phyloP scores from a whole-genome alignment of 2,113 vertebrate species.

The Lophotis ruficrista region DNA sequence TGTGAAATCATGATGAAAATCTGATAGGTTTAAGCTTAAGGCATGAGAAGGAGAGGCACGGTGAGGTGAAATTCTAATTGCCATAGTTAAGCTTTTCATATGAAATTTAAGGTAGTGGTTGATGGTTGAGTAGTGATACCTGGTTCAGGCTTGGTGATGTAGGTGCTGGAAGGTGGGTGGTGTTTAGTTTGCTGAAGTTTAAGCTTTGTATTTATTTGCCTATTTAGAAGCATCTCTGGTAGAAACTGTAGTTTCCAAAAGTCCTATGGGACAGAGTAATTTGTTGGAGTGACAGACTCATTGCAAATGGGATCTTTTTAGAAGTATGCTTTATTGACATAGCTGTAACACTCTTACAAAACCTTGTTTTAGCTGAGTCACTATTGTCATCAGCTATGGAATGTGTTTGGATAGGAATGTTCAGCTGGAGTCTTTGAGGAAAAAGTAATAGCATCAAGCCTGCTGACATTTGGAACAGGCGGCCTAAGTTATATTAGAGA shows the following conservation, averaged over 20 bases:
- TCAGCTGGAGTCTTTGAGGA: slow-evolving; percentile 9
- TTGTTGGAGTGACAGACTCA: not conserved
- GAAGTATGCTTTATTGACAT: not conserved
- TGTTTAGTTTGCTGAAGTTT: not conserved
- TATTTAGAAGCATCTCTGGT: not conserved
- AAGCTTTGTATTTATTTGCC: not conserved
- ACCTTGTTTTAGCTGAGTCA: slow-evolving; percentile 69
- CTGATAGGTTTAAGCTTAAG: not conserved
- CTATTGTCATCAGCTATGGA: slow-evolving; percentile 35
- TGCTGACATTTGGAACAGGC: not conserved
- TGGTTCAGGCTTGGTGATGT: not conserved
- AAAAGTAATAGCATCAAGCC: not conserved
- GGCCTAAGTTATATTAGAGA: not conserved
- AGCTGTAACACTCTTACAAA: slow-evolving; percentile 12
- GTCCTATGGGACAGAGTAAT: not conserved
- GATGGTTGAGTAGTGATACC: not conserved
- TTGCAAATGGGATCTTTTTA: not conserved
- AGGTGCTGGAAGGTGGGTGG: not conserved
- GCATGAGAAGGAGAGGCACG: accelerated
- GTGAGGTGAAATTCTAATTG: not conserved
- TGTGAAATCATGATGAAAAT: not conserved
- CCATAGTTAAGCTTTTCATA: not conserved
- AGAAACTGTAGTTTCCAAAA: not conserved
- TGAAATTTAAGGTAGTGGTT: not conserved
- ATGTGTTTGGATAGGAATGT: slow-evolving; percentile 19